Evolutionary conservation across 2,888 invertebrate species (phyloP).

Genomic region (Danaus chrysippus): DNA sequence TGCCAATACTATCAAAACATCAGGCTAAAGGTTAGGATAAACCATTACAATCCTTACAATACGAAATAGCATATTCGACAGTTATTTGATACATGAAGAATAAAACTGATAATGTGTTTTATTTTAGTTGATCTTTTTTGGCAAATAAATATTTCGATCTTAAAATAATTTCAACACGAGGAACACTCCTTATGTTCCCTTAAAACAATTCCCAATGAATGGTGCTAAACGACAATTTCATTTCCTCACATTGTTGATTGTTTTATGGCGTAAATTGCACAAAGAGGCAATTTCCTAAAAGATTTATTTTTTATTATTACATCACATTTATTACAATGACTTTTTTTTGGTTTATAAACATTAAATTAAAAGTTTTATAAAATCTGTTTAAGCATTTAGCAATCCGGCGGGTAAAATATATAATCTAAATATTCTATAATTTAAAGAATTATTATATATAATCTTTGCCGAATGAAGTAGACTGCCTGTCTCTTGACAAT

Average conservation of each 20-base stretch:
- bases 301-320: neutral
- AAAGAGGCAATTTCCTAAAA: neutral
- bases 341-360: no score
- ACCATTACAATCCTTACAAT: slow-evolving; percentile 18
- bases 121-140: no score
- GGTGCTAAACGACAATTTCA: slow-evolving; percentile 23
- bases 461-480: no score
- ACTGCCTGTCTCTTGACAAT: no score
- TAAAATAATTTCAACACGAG: neutral
- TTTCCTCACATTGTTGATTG: slow-evolving; percentile 33
- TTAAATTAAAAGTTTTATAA: no score
- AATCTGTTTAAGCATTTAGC: no score
- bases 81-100: neutral
- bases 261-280: slow-evolving; percentile 11
- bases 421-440: no score
- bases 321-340: neutral
- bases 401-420: no score
- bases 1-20: slow-evolving; percentile 27
- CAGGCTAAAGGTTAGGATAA: slow-evolving; percentile 24
- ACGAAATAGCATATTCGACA: slow-evolving; percentile 6
- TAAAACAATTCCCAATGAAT: slow-evolving; percentile 20
- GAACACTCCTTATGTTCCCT: neutral
- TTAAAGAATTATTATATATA: no score
- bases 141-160: neutral
- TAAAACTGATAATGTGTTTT: neutral